Evolutionary conservation across 2,797 vertebrate genomes (phyloP), one percentile per base, ranked within the genome.

Genomic region (Premnoplex brunnescens): DNA sequence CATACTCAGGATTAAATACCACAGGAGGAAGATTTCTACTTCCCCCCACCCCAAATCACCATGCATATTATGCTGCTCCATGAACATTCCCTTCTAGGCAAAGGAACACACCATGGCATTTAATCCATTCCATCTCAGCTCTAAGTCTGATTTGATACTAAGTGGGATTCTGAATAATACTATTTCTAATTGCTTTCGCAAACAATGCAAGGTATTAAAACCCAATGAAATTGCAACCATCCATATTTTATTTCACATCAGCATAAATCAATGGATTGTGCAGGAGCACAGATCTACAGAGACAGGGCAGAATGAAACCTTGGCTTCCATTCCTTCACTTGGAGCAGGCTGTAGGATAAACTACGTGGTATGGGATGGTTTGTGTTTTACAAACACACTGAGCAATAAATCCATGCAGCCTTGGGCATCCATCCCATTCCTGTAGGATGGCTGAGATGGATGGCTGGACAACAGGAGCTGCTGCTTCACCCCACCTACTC

Each of bases 141-240:
- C 76, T 44, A 52, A 77, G 44, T 34, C 62, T 85, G 62, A 80
- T 83, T 69, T 52, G 48, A 55, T 81, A 66, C 37, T 30, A 89
- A 85, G 32, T 1, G 81, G 82, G 48, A 81, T 79, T 95, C 85
- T 91, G 75, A 85, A 77, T 91, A 87, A 86, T 15, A 75, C n/a
- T 22, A 51, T 51, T 76, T 75, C 67, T 37, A 86, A 63, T 8
- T 68, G 55, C 77, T 79, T 94, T 55, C 68, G 85, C 64, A 77
- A 95, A 67, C 41, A 34, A 41, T 8, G 21, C 28, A 32, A 85
- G 23, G 32, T 63, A 64, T 37, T 64, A 72, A 90, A 88, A 18
- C 46, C 24, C 60, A 51, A 34, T 37, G 60, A 66, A 89, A 93
- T 74, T 5, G 17, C 15, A 85, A 2, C 43, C 49, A 13, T 23